A percentile compares a stretch with the other conserved stretches of the same genome.
Evolutionary conservation across 1,140 invertebrate species (phyloP).

Genomic region (Lasaia peninsularis): DNA sequence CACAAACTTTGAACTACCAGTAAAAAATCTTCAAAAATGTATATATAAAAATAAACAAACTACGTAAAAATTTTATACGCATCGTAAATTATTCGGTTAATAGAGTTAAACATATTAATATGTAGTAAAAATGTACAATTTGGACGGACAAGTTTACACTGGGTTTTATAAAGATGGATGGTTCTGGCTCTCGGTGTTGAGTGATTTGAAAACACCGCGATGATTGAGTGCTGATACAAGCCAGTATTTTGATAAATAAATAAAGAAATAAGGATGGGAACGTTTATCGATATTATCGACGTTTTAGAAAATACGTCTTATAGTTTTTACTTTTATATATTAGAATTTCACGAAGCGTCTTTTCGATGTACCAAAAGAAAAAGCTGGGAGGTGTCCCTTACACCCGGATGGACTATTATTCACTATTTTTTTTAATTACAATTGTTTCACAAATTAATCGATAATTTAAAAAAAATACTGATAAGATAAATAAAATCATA

Average conservation of each 20-base stretch:
- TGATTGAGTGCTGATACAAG: constrained; percentile 69
- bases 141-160: constrained; percentile 54
- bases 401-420: too few relatives aligned
- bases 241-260: constrained; percentile 71
- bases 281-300: constrained; percentile 15
- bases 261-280: constrained; percentile 40
- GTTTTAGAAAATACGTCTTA: not conserved
- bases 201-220: constrained; percentile 65
- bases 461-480: too few relatives aligned
- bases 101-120: constrained; percentile 63
- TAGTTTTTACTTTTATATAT: too few relatives aligned
- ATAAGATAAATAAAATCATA: too few relatives aligned
- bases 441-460: too few relatives aligned
- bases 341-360: too few relatives aligned
- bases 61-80: constrained; percentile 43
- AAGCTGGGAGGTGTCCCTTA: too few relatives aligned
- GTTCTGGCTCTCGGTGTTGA: constrained; percentile 48
- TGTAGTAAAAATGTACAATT: constrained; percentile 63
- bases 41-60: constrained; percentile 1
- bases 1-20: not conserved
- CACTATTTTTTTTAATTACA: too few relatives aligned
- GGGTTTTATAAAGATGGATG: constrained; percentile 69
- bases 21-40: constrained; percentile 1
- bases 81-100: constrained; percentile 57
- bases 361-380: too few relatives aligned